Conservation (phyloP, 1,140 invertebrate species). For the Nixonia krombeini region DNA sequence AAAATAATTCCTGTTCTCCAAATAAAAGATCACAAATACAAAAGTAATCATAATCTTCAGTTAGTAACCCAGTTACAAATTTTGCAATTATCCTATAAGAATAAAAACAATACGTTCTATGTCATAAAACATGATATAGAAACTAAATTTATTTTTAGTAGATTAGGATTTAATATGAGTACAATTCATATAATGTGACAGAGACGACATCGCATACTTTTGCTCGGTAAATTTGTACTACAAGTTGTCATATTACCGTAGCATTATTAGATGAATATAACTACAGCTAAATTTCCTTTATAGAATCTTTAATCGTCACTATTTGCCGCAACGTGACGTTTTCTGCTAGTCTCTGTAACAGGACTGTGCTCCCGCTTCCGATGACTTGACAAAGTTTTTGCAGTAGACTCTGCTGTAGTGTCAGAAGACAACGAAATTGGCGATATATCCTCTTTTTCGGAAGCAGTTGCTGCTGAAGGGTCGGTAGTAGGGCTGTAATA, state of each 20-base stretch:
- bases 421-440: neutral
- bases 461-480: neutral
- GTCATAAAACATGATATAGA: too few species aligned
- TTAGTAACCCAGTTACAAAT: too few species aligned
- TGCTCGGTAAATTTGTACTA: conserved; percentile 7
- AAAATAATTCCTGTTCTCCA: too few species aligned
- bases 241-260: conserved; percentile 13
- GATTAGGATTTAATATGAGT: too few species aligned
- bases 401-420: conserved; percentile 2
- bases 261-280: too few species aligned
- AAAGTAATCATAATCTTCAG: too few species aligned
- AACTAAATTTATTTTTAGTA: too few species aligned
- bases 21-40: too few species aligned
- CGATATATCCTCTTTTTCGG: neutral
- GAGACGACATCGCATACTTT: neutral
- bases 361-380: conserved; percentile 65
- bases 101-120: too few species aligned
- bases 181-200: too few species aligned
- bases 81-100: too few species aligned
- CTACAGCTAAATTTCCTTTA: conserved; percentile 30
- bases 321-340: conserved; percentile 53
- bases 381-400: conserved; percentile 16
- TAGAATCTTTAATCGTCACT: conserved; percentile 48
- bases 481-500: conserved; percentile 6
- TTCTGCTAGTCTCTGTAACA: conserved; percentile 50